These are phyloP conservation scores for Acropternis orthonyx DNA, from an alignment of 2,797 vertebrate genomes.

Conservation along the genomic window DNA sequence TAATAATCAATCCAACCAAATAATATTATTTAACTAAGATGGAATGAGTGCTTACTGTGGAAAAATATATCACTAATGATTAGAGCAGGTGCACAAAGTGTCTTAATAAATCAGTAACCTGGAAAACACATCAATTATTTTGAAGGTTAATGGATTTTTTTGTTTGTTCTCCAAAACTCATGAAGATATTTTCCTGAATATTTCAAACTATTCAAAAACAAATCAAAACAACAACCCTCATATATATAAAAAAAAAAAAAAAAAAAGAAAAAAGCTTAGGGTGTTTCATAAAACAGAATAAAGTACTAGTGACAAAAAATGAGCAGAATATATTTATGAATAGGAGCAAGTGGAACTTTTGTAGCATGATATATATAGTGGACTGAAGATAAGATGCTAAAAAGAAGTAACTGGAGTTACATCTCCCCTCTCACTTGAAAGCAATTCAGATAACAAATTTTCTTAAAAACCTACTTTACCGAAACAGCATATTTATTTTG, in stretches of 20 bases:
- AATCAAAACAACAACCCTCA: not conserved
- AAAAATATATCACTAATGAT: conserved; percentile 67
- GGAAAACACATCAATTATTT: conserved; percentile 69
- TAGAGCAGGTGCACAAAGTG: conserved; percentile 68
- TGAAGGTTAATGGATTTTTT: conserved; percentile 72
- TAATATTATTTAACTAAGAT: conserved; percentile 67
- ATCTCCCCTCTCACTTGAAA: not conserved
- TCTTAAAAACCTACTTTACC: not conserved
- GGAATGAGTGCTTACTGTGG: conserved; percentile 47
- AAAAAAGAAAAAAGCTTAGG: not conserved
- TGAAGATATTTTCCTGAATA: conserved; percentile 46
- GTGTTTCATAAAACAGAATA: not conserved
- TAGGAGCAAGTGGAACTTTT: not conserved
- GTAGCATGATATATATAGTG: not conserved
- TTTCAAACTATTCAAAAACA: not conserved
- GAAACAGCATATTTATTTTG: not conserved
- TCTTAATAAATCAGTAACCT: conserved; percentile 72
- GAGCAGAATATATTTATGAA: not conserved
- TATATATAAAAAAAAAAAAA: not conserved
- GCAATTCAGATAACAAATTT: not conserved
- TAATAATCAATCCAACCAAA: conserved; percentile 57
- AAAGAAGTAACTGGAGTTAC: not conserved
- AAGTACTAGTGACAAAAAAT: not conserved
- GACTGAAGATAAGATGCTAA: not conserved
- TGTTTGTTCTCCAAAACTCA: conserved; percentile 53